Conservation (phyloP, 1,140 invertebrate genomes). For the Zaprionus taronus region DNA sequence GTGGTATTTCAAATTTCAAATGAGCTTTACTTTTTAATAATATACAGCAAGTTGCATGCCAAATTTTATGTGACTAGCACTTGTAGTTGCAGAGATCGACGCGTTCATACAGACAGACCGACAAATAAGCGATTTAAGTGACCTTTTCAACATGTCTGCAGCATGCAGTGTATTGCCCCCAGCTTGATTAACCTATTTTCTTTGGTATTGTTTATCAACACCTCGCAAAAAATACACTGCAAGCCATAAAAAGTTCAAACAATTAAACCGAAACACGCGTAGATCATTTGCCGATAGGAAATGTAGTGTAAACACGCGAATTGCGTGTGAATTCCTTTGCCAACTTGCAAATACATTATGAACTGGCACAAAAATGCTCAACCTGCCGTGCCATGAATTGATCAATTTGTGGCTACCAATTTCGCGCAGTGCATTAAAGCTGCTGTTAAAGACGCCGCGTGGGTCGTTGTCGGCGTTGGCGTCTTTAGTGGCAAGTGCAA, state of each 20-base stretch:
- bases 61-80: neutral
- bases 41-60: neutral
- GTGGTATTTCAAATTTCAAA: neutral
- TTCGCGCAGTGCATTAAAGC: constrained; percentile 11
- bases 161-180: too few species aligned
- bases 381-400: neutral
- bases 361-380: neutral
- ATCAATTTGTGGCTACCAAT: neutral
- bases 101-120: neutral
- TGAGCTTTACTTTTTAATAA: neutral
- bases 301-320: neutral
- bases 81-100: neutral
- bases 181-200: too few species aligned
- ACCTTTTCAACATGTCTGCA: too few species aligned
- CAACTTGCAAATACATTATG: neutral
- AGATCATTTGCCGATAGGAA: neutral
- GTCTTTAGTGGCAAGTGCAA: neutral
- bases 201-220: too few species aligned
- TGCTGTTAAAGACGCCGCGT: neutral
- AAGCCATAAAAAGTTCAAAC: neutral
- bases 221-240: neutral
- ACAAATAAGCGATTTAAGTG: neutral
- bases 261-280: neutral
- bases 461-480: too few species aligned
- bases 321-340: neutral